Percentiles rank a stretch among this genome's conserved stretches.
phyloP scores from a whole-genome alignment of 2,113 vertebrate genomes.

The Chionodraco myersi region DNA sequence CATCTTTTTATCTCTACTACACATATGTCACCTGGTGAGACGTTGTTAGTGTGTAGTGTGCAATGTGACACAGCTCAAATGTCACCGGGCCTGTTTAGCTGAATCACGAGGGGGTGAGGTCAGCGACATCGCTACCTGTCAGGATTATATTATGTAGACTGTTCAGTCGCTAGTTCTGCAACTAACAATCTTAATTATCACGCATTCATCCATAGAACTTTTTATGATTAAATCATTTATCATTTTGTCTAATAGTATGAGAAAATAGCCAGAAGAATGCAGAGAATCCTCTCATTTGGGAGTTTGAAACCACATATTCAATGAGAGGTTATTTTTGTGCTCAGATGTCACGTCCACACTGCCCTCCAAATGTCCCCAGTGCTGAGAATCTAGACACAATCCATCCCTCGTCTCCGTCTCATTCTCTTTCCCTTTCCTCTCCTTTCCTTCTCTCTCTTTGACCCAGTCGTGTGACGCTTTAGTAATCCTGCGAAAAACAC shows the following conservation, averaged over 20 bases:
- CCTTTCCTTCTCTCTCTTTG: slow-evolving; percentile 24
- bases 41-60: neutral
- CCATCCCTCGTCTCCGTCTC: slow-evolving; percentile 12
- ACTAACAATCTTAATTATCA: neutral
- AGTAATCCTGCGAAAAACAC: slow-evolving; percentile 62
- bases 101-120: neutral
- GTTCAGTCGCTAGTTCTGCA: neutral
- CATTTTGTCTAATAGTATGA: neutral
- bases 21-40: neutral
- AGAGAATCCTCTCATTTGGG: neutral
- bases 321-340: neutral
- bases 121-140: neutral
- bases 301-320: neutral
- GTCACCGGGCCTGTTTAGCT: slow-evolving; percentile 32
- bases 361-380: neutral
- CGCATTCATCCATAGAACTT: neutral
- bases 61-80: slow-evolving; percentile 1
- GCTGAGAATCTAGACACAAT: neutral
- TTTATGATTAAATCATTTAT: neutral
- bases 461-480: slow-evolving; percentile 37
- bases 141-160: neutral
- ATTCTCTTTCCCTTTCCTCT: slow-evolving; percentile 32
- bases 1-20: no score
- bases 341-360: neutral
- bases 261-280: neutral